Evolutionary conservation across 2,113 vertebrate species (phyloP).

Genomic region (Gasterosteus nipponicus): DNA sequence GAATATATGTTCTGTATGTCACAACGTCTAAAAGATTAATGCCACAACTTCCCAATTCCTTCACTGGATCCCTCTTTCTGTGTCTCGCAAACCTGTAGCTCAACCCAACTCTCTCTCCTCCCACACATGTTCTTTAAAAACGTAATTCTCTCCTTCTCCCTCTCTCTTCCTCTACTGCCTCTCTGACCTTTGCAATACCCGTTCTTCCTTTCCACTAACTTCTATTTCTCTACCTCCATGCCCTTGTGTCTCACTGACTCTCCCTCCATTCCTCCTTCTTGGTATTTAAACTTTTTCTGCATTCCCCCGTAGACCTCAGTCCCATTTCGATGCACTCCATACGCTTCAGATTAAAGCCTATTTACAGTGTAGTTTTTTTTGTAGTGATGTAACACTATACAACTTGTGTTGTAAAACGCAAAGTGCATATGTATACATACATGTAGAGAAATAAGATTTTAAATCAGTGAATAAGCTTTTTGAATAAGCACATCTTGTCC

Average conservation of each 20-base stretch:
- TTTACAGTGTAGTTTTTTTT: background rate
- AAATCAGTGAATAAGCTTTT: too few relatives aligned
- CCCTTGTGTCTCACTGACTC: constrained; percentile 8
- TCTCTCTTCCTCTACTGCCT: background rate
- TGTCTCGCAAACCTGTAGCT: constrained; percentile 3
- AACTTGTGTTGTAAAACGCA: too few relatives aligned
- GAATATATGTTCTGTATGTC: background rate
- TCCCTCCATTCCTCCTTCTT: constrained; percentile 11
- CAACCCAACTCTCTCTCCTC: background rate
- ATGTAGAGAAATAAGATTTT: too few relatives aligned
- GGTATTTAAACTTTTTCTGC: constrained; percentile 43
- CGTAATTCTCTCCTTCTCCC: background rate
- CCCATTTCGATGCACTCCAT: constrained; percentile 43
- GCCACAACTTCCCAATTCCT: background rate
- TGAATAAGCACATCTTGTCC: background rate
- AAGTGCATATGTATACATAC: too few relatives aligned
- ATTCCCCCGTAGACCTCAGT: constrained; percentile 34
- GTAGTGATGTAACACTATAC: background rate
- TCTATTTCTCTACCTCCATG: background rate
- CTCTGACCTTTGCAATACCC: constrained; percentile 4
- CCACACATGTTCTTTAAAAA: background rate
- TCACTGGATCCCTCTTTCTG: background rate
- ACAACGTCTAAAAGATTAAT: background rate
- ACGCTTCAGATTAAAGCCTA: background rate
- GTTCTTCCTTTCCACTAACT: background rate